These are phyloP conservation scores for Gadus macrocephalus DNA, from an alignment of 2,113 vertebrate genomes.

Conservation along the genomic window DNA sequence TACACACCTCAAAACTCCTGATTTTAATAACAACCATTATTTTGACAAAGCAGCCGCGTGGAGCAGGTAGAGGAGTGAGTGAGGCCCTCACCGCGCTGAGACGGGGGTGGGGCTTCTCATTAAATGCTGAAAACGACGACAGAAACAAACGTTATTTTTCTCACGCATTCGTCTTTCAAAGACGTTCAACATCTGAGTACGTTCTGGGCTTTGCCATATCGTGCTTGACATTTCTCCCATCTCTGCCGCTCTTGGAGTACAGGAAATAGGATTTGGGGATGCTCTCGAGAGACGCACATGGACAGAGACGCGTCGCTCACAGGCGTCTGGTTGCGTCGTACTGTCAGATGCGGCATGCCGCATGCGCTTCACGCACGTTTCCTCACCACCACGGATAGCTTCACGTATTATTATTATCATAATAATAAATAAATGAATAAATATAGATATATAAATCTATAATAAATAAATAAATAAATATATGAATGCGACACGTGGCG, in stretches of 20 bases:
- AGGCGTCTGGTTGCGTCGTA: not conserved
- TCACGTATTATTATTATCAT: no score
- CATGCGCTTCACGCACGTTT: constrained; percentile 12
- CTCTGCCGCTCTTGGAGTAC: constrained; percentile 27
- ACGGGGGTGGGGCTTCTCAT: not conserved
- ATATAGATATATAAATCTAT: no score
- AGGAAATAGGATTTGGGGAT: constrained; percentile 9
- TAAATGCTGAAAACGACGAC: no score
- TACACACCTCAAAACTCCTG: no score
- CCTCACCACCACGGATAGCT: no score
- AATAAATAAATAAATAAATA: no score
- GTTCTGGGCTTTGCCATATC: constrained; percentile 33
- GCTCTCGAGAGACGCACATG: constrained; percentile 7
- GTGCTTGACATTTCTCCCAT: constrained; percentile 28
- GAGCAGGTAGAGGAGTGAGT: no score
- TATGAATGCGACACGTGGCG: no score
- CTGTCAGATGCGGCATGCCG: not conserved
- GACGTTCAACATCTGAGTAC: constrained; percentile 6
- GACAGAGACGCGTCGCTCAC: constrained; percentile 15
- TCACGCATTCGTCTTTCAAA: constrained; percentile 6
- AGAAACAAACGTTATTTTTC: not conserved
- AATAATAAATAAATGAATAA: no score
- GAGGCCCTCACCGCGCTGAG: no score
- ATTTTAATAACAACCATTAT: no score
- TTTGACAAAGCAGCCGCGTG: no score